Conservation (phyloP, 1,140 invertebrate species). For the Mizuhopecten yessoensis region DNA sequence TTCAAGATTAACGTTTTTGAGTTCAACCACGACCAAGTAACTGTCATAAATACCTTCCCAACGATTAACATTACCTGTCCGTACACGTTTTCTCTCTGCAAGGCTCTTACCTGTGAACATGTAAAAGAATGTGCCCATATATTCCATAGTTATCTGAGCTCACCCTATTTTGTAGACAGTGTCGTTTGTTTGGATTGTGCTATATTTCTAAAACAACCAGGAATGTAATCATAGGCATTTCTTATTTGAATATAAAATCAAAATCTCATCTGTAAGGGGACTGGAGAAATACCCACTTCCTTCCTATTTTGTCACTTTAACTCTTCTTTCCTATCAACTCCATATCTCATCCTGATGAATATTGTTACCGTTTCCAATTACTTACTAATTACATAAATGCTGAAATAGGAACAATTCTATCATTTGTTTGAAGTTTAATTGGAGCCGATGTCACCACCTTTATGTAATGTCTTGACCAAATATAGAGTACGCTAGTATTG, state of each 20-base stretch:
- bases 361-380: not conserved
- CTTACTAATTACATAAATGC: not conserved
- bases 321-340: no score
- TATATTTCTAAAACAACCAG: no score
- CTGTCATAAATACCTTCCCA: not conserved
- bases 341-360: no score
- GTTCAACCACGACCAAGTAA: not conserved
- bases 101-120: not conserved
- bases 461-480: slow-evolving; percentile 21
- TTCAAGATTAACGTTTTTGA: not conserved
- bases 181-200: no score
- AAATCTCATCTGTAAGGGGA: no score
- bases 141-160: no score
- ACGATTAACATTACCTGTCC: not conserved
- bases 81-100: not conserved
- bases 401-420: not conserved
- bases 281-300: no score
- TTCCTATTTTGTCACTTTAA: no score
- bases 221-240: no score
- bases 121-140: no score
- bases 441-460: not conserved
- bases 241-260: no score
- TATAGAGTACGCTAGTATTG: not conserved
- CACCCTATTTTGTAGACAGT: no score
- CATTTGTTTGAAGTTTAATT: not conserved